Percentiles rank a stretch among this genome's conserved stretches.
Evolutionary conservation across 2,888 invertebrate genomes (phyloP).

Genomic region (Noctua comes): DNA sequence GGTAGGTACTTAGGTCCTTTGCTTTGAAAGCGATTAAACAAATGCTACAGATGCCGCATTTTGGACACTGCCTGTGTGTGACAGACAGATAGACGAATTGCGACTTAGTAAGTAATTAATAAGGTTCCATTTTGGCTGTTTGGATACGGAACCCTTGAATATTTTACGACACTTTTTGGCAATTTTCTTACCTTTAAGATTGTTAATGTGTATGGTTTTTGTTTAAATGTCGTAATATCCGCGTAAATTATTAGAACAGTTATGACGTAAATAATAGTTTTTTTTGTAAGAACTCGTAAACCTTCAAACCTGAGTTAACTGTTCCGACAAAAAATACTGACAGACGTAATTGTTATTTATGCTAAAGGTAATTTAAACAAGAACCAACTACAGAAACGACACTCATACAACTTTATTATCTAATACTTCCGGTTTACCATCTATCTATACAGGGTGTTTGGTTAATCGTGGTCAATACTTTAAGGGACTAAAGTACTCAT

Average conservation of each 20-base stretch:
- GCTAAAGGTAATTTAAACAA: neutral
- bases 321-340: neutral
- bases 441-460: neutral
- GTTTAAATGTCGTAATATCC: neutral
- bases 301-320: neutral
- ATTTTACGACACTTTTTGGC: neutral
- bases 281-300: neutral
- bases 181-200: neutral
- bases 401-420: neutral
- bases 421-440: conserved; percentile 21
- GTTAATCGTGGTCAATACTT: too few relatives aligned
- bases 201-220: conserved; percentile 2
- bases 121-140: neutral
- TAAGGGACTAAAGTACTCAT: too few relatives aligned
- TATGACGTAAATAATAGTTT: neutral
- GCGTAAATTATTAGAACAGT: neutral
- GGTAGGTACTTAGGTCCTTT: too few relatives aligned
- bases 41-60: neutral
- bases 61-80: neutral
- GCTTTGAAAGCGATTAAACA: too few relatives aligned
- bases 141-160: neutral
- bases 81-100: neutral
- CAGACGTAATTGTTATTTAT: neutral
- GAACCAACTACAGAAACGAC: neutral
- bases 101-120: neutral